Conservation (phyloP, 2,888 invertebrate genomes). For the Amblyjoppa proteus region DNA sequence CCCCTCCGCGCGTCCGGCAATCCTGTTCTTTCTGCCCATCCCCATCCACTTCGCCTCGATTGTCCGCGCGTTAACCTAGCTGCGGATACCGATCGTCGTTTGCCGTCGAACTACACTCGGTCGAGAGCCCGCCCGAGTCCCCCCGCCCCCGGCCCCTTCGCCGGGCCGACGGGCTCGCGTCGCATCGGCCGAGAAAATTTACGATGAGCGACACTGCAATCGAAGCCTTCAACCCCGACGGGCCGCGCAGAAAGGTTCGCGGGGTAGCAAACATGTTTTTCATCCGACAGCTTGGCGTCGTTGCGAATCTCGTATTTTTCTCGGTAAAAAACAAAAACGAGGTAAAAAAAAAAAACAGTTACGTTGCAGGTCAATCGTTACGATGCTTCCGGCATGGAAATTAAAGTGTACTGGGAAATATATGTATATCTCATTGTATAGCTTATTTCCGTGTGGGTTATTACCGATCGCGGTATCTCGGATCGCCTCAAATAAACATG, state of each 20-base stretch:
- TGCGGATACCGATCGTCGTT: slow-evolving; percentile 33
- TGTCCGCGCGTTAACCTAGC: neutral
- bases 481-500: no score
- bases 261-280: slow-evolving; percentile 17
- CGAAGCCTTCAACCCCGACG: slow-evolving; percentile 1
- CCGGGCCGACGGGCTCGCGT: neutral
- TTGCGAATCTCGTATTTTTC: neutral
- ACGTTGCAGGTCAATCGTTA: slow-evolving; percentile 26
- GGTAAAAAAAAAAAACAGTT: slow-evolving; percentile 9
- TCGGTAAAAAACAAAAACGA: neutral
- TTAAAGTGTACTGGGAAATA: no score
- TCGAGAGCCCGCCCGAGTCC: neutral
- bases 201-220: slow-evolving; percentile 16
- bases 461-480: no score
- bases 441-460: no score
- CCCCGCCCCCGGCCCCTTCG: neutral
- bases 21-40: slow-evolving; percentile 8
- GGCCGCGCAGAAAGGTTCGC: neutral
- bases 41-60: slow-evolving; percentile 15
- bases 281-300: neutral
- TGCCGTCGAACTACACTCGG: neutral
- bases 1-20: slow-evolving; percentile 32
- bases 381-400: neutral
- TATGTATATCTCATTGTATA: no score
- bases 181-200: neutral